phyloP scores from a whole-genome alignment of 2,888 invertebrate species.

The Uloborus plumipes region DNA sequence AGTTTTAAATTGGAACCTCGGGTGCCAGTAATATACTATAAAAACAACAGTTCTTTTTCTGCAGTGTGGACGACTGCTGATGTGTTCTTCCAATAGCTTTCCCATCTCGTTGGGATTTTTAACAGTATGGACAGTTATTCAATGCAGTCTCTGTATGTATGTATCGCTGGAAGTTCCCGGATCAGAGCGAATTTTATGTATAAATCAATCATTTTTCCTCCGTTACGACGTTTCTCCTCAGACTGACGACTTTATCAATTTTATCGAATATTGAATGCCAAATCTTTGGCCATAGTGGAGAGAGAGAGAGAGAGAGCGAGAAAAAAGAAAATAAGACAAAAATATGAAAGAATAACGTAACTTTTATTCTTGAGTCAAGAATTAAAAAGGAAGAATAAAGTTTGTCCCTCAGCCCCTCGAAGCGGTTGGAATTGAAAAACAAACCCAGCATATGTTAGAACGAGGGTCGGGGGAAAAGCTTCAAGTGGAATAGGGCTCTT shows the following conservation, averaged over 20 bases:
- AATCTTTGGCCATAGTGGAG: not conserved
- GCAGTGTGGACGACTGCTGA: too few species aligned
- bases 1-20: too few species aligned
- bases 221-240: not conserved
- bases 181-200: not conserved
- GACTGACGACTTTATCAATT: conserved; percentile 21
- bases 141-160: not conserved
- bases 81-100: too few species aligned
- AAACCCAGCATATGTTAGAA: conserved; percentile 12
- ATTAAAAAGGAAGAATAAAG: conserved; percentile 17
- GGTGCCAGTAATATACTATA: too few species aligned
- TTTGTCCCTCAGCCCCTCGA: too few species aligned
- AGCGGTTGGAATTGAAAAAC: conserved; percentile 20
- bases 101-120: too few species aligned
- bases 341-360: not conserved
- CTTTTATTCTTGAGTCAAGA: conserved; percentile 4
- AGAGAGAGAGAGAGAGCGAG: not conserved
- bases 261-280: conserved; percentile 10
- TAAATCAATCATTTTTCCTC: conserved; percentile 1
- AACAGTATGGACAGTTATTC: too few species aligned
- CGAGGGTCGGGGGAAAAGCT: not conserved
- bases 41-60: too few species aligned
- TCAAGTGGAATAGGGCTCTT: too few species aligned
- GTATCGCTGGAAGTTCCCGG: not conserved
- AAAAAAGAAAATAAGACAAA: not conserved